Conservation (phyloP, 1,140 invertebrate species). For the Contarinia nasturtii region DNA sequence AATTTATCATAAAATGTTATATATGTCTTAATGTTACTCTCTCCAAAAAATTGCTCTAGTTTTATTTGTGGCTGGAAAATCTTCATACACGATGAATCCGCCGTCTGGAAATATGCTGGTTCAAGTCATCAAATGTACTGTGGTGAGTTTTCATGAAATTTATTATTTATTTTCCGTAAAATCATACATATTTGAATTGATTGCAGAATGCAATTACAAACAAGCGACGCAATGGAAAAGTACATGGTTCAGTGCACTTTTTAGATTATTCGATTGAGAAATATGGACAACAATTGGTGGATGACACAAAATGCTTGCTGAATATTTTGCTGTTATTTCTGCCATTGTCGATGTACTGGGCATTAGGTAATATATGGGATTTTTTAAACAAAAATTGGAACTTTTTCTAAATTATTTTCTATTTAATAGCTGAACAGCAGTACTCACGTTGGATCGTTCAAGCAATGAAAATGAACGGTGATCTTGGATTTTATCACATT, state of each 20-base stretch:
- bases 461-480: conserved; percentile 76
- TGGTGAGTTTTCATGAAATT: conserved; percentile 35
- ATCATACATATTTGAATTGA: conserved; percentile 8
- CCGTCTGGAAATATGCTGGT: conserved; percentile 63
- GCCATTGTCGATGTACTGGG: conserved; percentile 59
- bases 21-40: not conserved
- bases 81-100: conserved; percentile 50
- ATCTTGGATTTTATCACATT: conserved; percentile 43
- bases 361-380: too few relatives aligned
- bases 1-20: not conserved
- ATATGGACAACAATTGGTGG: conserved; percentile 34
- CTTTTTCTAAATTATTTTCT: too few relatives aligned
- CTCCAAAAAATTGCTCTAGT: conserved; percentile 10
- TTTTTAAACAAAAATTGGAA: too few relatives aligned
- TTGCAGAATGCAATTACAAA: not conserved
- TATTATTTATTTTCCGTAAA: too few relatives aligned
- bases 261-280: conserved; percentile 54
- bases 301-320: conserved; percentile 43
- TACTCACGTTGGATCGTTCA: conserved; percentile 91
- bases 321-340: conserved; percentile 46
- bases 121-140: conserved; percentile 48
- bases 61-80: conserved; percentile 56
- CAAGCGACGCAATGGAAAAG: conserved; percentile 18
- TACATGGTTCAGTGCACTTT: conserved; percentile 47
- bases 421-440: conserved; percentile 62